Evolutionary conservation across 2,888 invertebrate genomes (phyloP).

Genomic region (Tribolium freemani): DNA sequence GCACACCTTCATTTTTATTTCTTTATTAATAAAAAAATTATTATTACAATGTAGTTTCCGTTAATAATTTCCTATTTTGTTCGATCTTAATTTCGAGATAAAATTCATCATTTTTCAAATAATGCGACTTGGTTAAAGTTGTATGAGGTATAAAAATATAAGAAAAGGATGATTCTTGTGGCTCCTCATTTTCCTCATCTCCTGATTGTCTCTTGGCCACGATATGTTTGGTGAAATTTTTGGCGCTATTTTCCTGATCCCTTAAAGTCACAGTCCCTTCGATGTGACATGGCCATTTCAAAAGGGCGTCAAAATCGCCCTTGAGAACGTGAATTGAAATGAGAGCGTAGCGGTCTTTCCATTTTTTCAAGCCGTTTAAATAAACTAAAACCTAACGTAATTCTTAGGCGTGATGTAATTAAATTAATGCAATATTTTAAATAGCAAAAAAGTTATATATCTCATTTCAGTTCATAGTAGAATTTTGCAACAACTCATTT

Average conservation of each 20-base stretch:
- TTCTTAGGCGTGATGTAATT: not conserved
- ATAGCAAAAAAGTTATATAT: too few relatives aligned
- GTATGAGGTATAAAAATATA: constrained; percentile 79
- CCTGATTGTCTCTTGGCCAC: constrained; percentile 71
- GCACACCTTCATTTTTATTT: not conserved
- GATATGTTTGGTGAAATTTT: constrained; percentile 76
- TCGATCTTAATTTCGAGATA: constrained; percentile 73
- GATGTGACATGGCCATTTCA: constrained; percentile 82
- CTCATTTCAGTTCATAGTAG: too few relatives aligned
- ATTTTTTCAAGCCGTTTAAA: constrained; percentile 82
- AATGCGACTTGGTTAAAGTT: constrained; percentile 73
- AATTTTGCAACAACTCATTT: too few relatives aligned
- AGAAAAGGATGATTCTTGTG: constrained; percentile 69
- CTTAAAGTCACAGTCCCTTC: constrained; percentile 76
- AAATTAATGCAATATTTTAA: too few relatives aligned
- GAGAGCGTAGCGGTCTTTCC: constrained; percentile 82
- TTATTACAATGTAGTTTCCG: constrained; percentile 50
- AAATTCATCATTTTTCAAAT: constrained; percentile 73
- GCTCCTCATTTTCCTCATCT: constrained; percentile 66
- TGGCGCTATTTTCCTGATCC: constrained; percentile 70
- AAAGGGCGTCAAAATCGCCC: constrained; percentile 79
- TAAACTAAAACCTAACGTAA: constrained; percentile 74
- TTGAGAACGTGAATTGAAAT: constrained; percentile 78
- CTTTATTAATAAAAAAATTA: constrained; percentile 4
- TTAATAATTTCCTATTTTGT: constrained; percentile 44